Evolutionary conservation across 2,888 invertebrate species (phyloP).

Genomic region (Plagodis pulveraria): DNA sequence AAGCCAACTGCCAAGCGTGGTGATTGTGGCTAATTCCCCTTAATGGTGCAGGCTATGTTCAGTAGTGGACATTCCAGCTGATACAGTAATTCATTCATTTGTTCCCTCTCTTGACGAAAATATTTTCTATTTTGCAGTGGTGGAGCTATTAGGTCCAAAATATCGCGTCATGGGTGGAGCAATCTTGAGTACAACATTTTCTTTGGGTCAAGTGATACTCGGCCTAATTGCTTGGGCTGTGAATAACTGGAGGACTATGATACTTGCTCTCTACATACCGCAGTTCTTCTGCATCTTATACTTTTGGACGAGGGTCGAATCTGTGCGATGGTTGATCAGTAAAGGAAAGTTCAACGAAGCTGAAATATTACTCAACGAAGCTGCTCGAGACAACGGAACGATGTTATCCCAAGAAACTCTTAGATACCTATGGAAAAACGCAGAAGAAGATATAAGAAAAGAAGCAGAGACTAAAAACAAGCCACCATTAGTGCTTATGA

Average conservation of each 20-base stretch:
- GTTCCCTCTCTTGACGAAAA: too few species aligned
- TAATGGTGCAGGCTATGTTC: too few species aligned
- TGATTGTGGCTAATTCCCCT: too few species aligned
- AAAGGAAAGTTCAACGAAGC: slow-evolving; percentile 87
- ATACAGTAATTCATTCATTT: too few species aligned
- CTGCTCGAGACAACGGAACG: slow-evolving; percentile 85
- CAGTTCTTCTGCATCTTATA: slow-evolving; percentile 87
- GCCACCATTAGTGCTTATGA: slow-evolving; percentile 56
- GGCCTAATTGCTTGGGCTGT: slow-evolving; percentile 88
- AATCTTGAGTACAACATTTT: slow-evolving; percentile 87
- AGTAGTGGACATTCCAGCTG: too few species aligned
- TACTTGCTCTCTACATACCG: slow-evolving; percentile 88
- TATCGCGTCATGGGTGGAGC: slow-evolving; percentile 89
- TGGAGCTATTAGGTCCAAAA: slow-evolving; percentile 90
- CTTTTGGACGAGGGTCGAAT: slow-evolving; percentile 88
- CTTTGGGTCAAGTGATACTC: slow-evolving; percentile 87
- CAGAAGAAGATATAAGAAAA: slow-evolving; percentile 47
- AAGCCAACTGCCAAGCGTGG: too few species aligned
- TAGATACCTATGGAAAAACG: slow-evolving; percentile 47
- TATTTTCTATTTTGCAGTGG: slow-evolving; percentile 69
- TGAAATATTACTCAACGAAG: slow-evolving; percentile 83
- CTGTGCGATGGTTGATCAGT: slow-evolving; percentile 90
- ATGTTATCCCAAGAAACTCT: slow-evolving; percentile 55
- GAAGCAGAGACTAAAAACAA: slow-evolving; percentile 17
- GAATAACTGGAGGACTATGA: slow-evolving; percentile 87